A percentile compares a stretch with the other conserved stretches of the same genome.
Evolutionary conservation across 30 jellyfish, hydroid and myxozoan genomes (phyloP).

Genomic region (Morbakka virulenta): DNA sequence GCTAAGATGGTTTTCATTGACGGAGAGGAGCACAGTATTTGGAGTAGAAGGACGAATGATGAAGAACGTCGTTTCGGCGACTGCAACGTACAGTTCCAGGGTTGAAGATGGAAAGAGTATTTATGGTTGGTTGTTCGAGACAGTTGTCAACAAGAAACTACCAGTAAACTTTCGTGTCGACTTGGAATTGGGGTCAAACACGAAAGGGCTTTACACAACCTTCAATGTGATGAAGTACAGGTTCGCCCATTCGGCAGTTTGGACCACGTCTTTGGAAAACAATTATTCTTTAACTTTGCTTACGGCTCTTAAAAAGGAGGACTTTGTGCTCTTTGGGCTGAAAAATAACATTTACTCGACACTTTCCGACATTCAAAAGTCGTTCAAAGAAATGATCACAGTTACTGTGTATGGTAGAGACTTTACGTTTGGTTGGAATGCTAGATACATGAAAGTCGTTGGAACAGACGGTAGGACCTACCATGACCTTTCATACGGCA

Average conservation of each 20-base stretch:
- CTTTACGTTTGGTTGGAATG: constrained; percentile 94
- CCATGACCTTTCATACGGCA: constrained; percentile 63
- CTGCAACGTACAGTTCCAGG: constrained; percentile 50
- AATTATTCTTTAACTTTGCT: constrained; percentile 18
- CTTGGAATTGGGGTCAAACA: constrained; percentile 39
- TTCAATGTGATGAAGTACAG: constrained; percentile 38
- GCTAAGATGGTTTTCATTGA: constrained; percentile 27
- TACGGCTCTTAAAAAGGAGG: constrained; percentile 28
- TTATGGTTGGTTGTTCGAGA: constrained; percentile 51
- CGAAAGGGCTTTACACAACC: constrained; percentile 10
- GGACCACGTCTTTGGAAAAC: constrained; percentile 46
- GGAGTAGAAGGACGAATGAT: constrained; percentile 61
- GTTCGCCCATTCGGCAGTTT: constrained; percentile 24
- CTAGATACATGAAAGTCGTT: constrained; percentile 29
- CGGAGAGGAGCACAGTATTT: constrained; percentile 37
- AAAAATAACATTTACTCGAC: constrained; percentile 35
- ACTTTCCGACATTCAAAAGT: constrained; percentile 33
- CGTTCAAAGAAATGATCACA: constrained; percentile 48
- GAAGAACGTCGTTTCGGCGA: constrained; percentile 47
- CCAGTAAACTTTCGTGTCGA: constrained; percentile 52
- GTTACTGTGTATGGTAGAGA: constrained; percentile 40
- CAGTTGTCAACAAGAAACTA: constrained; percentile 59
- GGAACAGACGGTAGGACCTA: constrained; percentile 57
- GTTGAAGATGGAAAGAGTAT: constrained; percentile 27
- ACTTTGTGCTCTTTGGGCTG: constrained; percentile 45